Conservation (phyloP, 2,888 invertebrate genomes). For the Campopleginae sp. region DNA sequence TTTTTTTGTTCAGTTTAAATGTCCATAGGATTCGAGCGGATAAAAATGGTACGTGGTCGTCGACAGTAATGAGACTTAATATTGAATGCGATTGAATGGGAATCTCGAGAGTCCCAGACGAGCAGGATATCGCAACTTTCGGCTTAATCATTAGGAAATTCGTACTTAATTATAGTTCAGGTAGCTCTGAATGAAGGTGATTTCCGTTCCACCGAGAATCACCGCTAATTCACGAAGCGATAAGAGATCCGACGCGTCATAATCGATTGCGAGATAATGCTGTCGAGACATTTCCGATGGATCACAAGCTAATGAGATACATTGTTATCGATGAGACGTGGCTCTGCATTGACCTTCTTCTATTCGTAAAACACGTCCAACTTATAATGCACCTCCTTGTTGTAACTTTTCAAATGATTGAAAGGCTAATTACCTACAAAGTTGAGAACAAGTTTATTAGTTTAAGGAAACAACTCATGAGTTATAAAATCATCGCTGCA, state of each 20-base stretch:
- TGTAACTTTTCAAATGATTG: background rate
- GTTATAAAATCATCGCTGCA: background rate
- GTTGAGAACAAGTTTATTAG: background rate
- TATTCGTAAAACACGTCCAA: background rate
- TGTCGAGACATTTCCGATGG: background rate
- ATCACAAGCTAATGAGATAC: background rate
- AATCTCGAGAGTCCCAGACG: background rate
- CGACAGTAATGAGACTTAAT: too few species aligned
- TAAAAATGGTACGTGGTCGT: background rate
- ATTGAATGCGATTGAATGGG: background rate
- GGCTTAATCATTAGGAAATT: background rate
- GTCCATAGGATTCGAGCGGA: background rate
- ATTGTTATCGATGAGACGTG: background rate
- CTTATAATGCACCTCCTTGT: background rate
- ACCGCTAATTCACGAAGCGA: conserved; percentile 2
- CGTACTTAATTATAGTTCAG: background rate
- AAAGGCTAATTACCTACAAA: background rate
- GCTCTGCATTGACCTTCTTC: background rate
- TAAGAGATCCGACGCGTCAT: background rate
- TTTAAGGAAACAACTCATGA: background rate
- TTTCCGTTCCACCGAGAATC: conserved; percentile 15
- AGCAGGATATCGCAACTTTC: background rate
- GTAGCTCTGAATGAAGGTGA: background rate
- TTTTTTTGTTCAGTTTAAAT: background rate
- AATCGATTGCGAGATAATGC: background rate